Evolutionary conservation across 2,113 vertebrate species (phyloP).

Genomic region (Cyprinodon brontotheroides): DNA sequence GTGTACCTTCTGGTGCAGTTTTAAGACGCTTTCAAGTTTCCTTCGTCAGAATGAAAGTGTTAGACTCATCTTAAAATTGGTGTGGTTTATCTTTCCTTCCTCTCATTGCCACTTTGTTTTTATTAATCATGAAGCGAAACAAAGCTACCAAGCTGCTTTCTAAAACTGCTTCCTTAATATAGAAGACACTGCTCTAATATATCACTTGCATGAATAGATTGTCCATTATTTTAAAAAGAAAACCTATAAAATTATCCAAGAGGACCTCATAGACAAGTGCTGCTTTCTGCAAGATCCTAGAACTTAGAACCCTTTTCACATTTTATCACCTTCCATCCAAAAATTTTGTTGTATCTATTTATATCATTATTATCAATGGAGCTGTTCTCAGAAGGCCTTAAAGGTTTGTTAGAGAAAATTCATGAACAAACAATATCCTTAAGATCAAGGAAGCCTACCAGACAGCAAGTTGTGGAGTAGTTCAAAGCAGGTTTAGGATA

Average conservation of each 20-base stretch:
- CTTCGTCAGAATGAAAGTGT: background rate
- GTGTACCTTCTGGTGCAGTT: constrained; percentile 11
- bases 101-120: too few species aligned
- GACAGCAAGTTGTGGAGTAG: background rate
- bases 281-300: background rate
- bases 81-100: background rate
- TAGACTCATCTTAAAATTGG: background rate
- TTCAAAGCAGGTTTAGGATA: background rate
- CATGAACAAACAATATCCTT: background rate
- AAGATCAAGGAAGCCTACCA: background rate
- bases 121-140: too few species aligned
- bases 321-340: background rate
- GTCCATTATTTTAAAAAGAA: background rate
- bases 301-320: background rate
- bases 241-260: background rate
- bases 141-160: too few species aligned
- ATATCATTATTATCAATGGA: background rate
- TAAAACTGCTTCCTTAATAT: too few species aligned
- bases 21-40: constrained; percentile 2
- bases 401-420: background rate
- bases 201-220: background rate
- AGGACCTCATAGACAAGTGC: background rate
- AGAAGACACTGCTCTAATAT: background rate
- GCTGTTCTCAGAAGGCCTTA: background rate
- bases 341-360: background rate